Conservation (phyloP, 2,888 invertebrate species). For the Eugnorisma glareosa region DNA sequence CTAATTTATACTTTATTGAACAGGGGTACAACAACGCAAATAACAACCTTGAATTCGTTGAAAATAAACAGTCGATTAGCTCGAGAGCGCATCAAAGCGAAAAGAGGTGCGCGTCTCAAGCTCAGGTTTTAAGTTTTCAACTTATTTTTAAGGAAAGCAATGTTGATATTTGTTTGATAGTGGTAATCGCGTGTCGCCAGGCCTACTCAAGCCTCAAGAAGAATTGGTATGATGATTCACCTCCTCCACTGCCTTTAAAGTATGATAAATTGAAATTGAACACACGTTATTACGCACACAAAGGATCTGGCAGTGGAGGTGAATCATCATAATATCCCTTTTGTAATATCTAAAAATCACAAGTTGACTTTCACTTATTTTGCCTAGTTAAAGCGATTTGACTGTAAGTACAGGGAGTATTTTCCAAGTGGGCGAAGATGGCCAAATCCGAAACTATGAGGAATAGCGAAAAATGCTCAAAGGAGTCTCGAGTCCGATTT, state of each 20-base stretch:
- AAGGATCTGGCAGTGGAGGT: not conserved
- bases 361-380: not conserved
- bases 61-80: not conserved
- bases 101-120: not conserved
- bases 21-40: not conserved
- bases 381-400: not conserved
- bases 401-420: too few relatives aligned
- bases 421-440: too few relatives aligned
- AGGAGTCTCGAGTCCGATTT: too few relatives aligned
- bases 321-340: not conserved
- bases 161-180: not conserved
- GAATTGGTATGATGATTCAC: not conserved
- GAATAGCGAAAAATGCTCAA: too few relatives aligned
- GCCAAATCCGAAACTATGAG: too few relatives aligned
- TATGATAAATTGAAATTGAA: not conserved
- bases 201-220: not conserved
- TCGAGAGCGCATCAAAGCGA: not conserved
- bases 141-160: not conserved
- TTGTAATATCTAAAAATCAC: not conserved
- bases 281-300: not conserved
- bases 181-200: not conserved
- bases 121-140: not conserved
- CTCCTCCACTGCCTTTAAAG: not conserved
- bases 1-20: constrained; percentile 16
- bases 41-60: rapidly evolving